These are phyloP conservation scores for Forbesichthys agassizii DNA, from an alignment of 2,113 vertebrate species.

Conservation along the genomic window DNA sequence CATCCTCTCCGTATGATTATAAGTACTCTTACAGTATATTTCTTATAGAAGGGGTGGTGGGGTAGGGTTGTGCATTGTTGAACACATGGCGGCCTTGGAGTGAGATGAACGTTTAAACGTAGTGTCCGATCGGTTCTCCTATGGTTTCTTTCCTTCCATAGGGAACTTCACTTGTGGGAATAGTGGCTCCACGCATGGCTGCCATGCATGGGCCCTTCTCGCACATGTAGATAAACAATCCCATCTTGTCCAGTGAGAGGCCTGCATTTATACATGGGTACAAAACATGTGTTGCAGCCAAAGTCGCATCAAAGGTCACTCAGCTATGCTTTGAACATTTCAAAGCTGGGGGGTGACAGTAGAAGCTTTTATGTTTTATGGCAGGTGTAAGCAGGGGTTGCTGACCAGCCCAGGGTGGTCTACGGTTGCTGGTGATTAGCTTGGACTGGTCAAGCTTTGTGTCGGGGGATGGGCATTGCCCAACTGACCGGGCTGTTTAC, in stretches of 20 bases:
- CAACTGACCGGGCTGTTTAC: conserved; percentile 76
- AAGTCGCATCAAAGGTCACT: conserved; percentile 90
- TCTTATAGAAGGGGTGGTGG: no score
- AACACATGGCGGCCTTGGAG: conserved; percentile 67
- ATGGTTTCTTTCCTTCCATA: conserved; percentile 59
- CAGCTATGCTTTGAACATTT: conserved; percentile 91
- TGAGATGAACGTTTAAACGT: conserved; percentile 52
- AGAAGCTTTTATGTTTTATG: conserved; percentile 93
- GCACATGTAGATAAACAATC: conserved; percentile 82
- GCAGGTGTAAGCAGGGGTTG: conserved; percentile 93
- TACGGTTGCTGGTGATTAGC: conserved; percentile 49
- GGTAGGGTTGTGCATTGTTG: conserved; percentile 28
- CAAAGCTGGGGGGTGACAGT: conserved; percentile 86
- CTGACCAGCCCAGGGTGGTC: conserved; percentile 88
- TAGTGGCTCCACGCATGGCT: conserved; percentile 71
- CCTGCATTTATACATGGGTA: conserved; percentile 81
- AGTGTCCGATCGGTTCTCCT: conserved; percentile 52
- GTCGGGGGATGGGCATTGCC: conserved; percentile 62
- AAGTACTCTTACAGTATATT: neutral
- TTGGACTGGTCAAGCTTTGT: conserved; percentile 26
- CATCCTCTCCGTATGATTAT: no score
- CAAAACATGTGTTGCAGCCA: conserved; percentile 84
- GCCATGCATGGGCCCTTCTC: conserved; percentile 73
- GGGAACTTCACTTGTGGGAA: conserved; percentile 61
- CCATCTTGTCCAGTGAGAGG: conserved; percentile 73